Evolutionary conservation across 2,113 vertebrate genomes (phyloP), one percentile per base, ranked within the genome.

Genomic region (Tachysurus vachellii): DNA sequence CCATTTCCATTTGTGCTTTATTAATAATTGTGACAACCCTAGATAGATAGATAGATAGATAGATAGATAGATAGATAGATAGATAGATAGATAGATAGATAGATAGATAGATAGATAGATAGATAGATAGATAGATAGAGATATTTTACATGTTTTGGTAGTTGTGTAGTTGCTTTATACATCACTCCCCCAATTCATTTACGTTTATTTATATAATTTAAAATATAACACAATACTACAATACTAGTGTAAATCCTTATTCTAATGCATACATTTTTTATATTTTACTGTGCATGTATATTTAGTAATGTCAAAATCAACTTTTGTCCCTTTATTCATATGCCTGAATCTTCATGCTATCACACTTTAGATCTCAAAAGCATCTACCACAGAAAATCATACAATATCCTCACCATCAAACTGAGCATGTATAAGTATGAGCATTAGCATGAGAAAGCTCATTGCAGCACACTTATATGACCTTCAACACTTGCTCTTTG

Each of bases 391-490:
- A 59, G 53, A 70, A 36, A 85, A 68, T 76, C 71, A 79, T 56
- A 53, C 44, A 80, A 62, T 47, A 17, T 80, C 76, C 19, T 47
- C 5, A 77, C 75, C 73, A 54, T 82, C 79, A 53, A 85, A 47
- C 75, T 81, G 73, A 71, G 85, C 75, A 82, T 86, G 86, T 66
- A 76, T 68, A 31, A 84, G 73, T 86, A 86, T n/a, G 75, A 81
- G 8, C 2, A 97, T 97, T 96, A 97, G 90, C 96, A 97, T 97
- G 90, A 97, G 95, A 97, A 97, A 96, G 93, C 93, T 90, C 90
- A 89, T 93, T 93, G 93, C 94, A 94, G 93, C 93, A 95, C 95
- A 96, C 94, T 96, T 96, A 95, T 95, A 94, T 94, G 95, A 96
- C 95, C 96, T 96, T 91, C 94, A 94, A 96, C 95, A 95, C 90